Percentiles rank a stretch among this genome's conserved stretches.
Evolutionary conservation across 2,113 vertebrate species (phyloP).

Genomic region (Xiphophorus maculatus): DNA sequence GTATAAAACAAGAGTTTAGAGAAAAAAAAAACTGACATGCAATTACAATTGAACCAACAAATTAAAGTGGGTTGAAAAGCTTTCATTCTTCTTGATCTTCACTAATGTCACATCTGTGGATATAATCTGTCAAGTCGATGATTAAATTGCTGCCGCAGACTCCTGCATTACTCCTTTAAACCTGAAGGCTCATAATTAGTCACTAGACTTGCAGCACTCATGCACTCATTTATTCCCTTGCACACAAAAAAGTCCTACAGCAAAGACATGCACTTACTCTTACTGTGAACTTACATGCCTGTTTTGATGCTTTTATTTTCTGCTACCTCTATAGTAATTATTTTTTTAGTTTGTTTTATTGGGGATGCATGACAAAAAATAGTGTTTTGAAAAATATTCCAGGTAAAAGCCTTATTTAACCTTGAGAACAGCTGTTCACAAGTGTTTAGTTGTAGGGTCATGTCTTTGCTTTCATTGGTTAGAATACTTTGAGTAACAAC

Average conservation of each 20-base stretch:
- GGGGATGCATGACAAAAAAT: too few relatives aligned
- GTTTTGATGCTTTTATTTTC: background rate
- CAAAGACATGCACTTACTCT: background rate
- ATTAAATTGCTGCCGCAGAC: slow-evolving; percentile 22
- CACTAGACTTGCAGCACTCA: background rate
- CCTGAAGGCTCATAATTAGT: slow-evolving; percentile 13
- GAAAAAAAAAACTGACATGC: background rate
- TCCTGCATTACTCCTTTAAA: slow-evolving; percentile 2
- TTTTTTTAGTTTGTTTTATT: too few relatives aligned
- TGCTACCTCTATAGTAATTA: background rate
- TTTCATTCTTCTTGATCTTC: slow-evolving; percentile 24
- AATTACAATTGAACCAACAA: slow-evolving; percentile 10
- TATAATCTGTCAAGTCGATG: background rate
- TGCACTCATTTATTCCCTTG: background rate
- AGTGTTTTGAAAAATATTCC: background rate
- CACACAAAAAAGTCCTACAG: background rate
- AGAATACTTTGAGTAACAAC: too few relatives aligned
- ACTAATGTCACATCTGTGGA: slow-evolving; percentile 1
- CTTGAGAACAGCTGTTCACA: background rate
- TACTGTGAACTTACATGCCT: background rate
- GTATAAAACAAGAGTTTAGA: background rate
- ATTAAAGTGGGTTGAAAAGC: slow-evolving; percentile 7
- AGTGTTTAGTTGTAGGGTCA: too few relatives aligned
- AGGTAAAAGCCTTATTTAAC: background rate
- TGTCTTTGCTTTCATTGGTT: too few relatives aligned